Conservation (phyloP, 2,113 vertebrate species). For the Progne subis region DNA sequence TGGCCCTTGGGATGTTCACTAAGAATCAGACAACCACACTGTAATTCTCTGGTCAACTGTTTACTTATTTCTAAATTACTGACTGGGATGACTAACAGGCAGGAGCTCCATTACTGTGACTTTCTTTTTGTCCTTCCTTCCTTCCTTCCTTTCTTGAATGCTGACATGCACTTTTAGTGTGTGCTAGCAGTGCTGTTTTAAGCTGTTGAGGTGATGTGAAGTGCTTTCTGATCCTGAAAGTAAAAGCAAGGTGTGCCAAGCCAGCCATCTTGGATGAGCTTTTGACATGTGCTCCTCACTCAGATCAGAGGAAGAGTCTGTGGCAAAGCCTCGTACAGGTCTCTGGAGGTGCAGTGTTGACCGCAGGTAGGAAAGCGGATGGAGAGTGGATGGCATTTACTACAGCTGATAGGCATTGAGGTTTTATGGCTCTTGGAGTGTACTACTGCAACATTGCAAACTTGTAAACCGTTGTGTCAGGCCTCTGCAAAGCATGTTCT, state of each 20-base stretch:
- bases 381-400: background rate
- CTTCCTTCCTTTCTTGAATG: background rate
- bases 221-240: background rate
- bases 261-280: background rate
- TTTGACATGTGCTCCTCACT: background rate
- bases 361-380: background rate
- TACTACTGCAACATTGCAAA: background rate
- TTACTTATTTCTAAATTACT: slow-evolving; percentile 61
- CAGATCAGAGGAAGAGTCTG: background rate
- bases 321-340: background rate
- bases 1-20: slow-evolving; percentile 2
- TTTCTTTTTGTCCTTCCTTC: background rate
- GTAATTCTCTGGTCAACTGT: slow-evolving; percentile 53
- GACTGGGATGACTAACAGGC: background rate
- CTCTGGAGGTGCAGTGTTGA: background rate
- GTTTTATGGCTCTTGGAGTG: background rate
- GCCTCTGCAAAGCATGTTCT: background rate
- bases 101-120: background rate
- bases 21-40: slow-evolving; percentile 49
- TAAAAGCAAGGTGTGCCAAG: background rate
- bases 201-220: background rate
- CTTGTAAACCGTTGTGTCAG: background rate
- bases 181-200: background rate
- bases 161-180: background rate
- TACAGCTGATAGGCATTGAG: background rate